Evolutionary conservation across 2,797 vertebrate genomes (phyloP).

Genomic region (Galago senegalensis): DNA sequence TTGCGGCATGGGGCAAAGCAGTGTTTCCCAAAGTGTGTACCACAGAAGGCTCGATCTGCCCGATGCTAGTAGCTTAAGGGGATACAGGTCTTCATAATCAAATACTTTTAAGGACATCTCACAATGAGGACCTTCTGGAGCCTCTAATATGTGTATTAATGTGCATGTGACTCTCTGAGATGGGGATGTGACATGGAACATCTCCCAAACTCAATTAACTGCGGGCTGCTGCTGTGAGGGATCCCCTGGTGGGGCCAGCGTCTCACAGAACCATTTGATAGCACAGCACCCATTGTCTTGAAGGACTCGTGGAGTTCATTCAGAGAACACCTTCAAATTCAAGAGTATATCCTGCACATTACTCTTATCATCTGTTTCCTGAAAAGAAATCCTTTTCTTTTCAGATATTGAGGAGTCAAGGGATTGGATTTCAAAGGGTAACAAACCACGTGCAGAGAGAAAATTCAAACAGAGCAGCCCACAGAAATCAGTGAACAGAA

Average conservation of each 20-base stretch:
- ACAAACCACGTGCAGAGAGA: conserved; percentile 50
- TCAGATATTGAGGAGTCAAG: conserved; percentile 45
- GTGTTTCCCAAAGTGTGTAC: background rate
- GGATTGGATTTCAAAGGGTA: conserved; percentile 58
- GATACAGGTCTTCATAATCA: background rate
- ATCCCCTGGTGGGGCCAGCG: background rate
- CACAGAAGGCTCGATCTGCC: background rate
- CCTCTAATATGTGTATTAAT: background rate
- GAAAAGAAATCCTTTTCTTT: conserved; percentile 36
- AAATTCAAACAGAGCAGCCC: conserved; percentile 67
- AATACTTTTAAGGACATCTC: background rate
- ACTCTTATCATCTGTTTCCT: conserved; percentile 37
- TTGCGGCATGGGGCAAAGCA: background rate
- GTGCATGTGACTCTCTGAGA: background rate
- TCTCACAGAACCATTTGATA: background rate
- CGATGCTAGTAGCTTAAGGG: background rate
- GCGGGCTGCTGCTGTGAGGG: background rate
- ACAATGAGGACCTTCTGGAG: background rate
- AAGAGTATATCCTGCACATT: background rate
- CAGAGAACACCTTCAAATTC: background rate
- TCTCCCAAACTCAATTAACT: background rate
- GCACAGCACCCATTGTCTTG: background rate
- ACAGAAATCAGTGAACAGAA: conserved; percentile 80
- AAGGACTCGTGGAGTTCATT: conserved; percentile 17
- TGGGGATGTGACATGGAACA: background rate